phyloP scores from a whole-genome alignment of 2,113 vertebrate genomes.

The Scolopax mira region DNA sequence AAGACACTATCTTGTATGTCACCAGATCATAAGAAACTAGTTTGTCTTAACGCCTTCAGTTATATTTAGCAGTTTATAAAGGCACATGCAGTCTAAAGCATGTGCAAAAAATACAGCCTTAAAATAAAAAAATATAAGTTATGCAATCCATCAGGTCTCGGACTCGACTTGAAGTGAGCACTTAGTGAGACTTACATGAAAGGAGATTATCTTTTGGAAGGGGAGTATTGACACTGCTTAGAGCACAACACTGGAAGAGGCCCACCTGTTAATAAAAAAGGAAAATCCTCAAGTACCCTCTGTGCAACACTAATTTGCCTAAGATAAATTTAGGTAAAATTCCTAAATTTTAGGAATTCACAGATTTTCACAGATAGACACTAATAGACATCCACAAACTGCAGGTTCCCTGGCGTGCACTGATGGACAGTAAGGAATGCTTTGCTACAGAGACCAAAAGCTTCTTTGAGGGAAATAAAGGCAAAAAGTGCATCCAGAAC shows the following conservation, averaged over 20 bases:
- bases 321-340: too few relatives aligned
- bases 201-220: background rate
- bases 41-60: background rate
- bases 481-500: background rate
- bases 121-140: background rate
- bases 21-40: background rate
- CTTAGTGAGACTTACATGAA: background rate
- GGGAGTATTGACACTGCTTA: background rate
- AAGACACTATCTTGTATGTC: background rate
- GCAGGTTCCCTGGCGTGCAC: background rate
- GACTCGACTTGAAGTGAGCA: background rate
- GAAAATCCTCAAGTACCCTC: background rate
- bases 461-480: background rate
- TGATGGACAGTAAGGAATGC: background rate
- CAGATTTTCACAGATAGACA: background rate
- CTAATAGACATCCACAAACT: background rate
- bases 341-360: too few relatives aligned
- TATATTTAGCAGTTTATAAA: background rate
- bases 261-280: background rate
- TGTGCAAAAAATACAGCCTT: background rate
- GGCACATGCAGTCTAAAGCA: background rate
- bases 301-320: background rate
- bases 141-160: background rate
- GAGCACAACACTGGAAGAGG: background rate
- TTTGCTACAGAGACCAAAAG: background rate